Conservation (phyloP, 2,797 vertebrate genomes). For the Parotocinclus haroldoi region DNA sequence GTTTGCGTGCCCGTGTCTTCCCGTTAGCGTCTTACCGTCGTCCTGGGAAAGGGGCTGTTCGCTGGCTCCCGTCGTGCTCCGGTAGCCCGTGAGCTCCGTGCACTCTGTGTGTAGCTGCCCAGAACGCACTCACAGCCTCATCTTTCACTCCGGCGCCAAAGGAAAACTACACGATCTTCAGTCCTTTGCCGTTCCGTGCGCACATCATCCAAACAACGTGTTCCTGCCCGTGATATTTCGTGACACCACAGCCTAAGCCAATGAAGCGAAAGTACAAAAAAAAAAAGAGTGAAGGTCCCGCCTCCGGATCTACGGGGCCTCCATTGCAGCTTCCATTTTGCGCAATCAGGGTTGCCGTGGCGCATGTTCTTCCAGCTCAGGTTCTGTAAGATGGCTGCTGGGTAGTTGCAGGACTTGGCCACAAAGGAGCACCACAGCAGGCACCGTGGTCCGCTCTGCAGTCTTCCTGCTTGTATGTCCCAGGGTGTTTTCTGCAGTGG, state of each 20-base stretch:
- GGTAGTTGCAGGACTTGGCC: slow-evolving; percentile 27
- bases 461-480: too few species aligned
- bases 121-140: neutral
- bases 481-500: too few species aligned
- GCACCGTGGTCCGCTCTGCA: too few species aligned
- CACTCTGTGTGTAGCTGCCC: neutral
- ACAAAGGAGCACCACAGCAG: too few species aligned
- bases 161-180: neutral
- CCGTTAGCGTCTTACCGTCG: slow-evolving; percentile 32
- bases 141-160: neutral
- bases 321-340: slow-evolving; percentile 46
- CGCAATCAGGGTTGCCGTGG: slow-evolving; percentile 40
- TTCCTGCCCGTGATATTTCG: slow-evolving; percentile 45
- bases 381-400: slow-evolving; percentile 47
- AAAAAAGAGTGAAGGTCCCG: slow-evolving; percentile 36
- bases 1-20: slow-evolving; percentile 5
- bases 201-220: slow-evolving; percentile 53
- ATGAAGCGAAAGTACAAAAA: slow-evolving; percentile 33
- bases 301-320: slow-evolving; percentile 50
- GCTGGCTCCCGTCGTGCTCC: slow-evolving; percentile 6
- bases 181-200: neutral
- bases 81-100: neutral
- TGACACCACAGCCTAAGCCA: slow-evolving; percentile 43
- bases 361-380: slow-evolving; percentile 41
- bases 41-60: slow-evolving; percentile 19